Base-by-base conservation (phyloP, 2,888 invertebrate species). In the Stegophylla sp. region DNA sequence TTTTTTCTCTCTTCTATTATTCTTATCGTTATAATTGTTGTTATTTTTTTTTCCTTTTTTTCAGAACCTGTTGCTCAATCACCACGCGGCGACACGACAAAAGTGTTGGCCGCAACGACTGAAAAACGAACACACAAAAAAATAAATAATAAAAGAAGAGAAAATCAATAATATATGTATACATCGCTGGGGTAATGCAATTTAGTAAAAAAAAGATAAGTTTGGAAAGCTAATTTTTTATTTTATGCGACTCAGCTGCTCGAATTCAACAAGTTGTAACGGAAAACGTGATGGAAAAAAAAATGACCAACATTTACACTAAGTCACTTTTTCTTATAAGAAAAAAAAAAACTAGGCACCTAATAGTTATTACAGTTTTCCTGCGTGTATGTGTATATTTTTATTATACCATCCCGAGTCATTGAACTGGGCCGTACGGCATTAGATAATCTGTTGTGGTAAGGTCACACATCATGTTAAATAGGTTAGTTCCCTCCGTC, bases 241-340 rank as follows among this genome's bases (percentile, higher is more conserved):
- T 53, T 9, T 53, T 20, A 15, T 23, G 20, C 51, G 28, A 69
- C 34, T 71, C 69, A 69, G 69, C 51, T 69, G 0, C 3, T 41
- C 13, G 12, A 71, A 53, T 71, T 71, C 34, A 17, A 34, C 51
- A 15, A 71, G 53, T 71, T 20, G 3, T 34, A 28, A 20, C 26
- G 15, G 7, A 53, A n/a, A 53, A 53, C 9, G 34, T 20, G 53
- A 51, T n/a, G 7, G 13, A 34, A 71, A 28, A 67, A n/a, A 20
- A 28, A 51, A 51, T 20, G 17, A 7, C 1, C 13, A 23, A 66
- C 23, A 67, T 69, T 69, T 48, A n/a, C 69, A 69, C 51, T 69
- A 51, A 48, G 69, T 69, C 69, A 69, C 69, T 26, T 69, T 69
- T 56, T 69, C 69, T 69, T 69, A 69, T 69, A 48, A 51, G 1